Evolutionary conservation across 2,888 invertebrate species (phyloP).

Genomic region (Phaedon cochleariae): DNA sequence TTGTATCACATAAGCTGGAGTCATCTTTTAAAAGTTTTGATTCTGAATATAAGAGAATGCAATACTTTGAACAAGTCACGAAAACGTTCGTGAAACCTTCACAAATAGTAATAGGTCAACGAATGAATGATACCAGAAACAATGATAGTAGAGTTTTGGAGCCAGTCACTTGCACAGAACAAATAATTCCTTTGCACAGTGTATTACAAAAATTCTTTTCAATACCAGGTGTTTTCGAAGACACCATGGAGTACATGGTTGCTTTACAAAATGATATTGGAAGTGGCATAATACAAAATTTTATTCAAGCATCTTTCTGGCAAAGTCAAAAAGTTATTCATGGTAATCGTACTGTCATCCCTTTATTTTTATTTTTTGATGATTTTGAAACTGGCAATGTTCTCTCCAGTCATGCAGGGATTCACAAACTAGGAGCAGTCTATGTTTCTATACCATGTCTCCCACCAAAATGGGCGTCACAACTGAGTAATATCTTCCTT

Average conservation of each 20-base stretch:
- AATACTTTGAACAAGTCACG: conserved; percentile 18
- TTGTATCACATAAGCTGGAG: conserved; percentile 7
- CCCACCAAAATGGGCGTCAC: conserved; percentile 34
- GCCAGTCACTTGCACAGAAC: conserved; percentile 15
- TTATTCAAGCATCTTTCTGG: conserved; percentile 20
- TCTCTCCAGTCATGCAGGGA: conserved; percentile 41
- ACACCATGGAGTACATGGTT: conserved; percentile 16
- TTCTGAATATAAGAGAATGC: conserved; percentile 20
- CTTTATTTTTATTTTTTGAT: conserved; percentile 39
- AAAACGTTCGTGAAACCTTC: conserved; percentile 12
- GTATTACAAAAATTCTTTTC: conserved; percentile 20
- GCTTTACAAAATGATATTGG: conserved; percentile 7
- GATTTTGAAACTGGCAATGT: conserved; percentile 47
- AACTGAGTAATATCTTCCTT: conserved; percentile 40
- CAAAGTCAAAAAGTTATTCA: conserved; percentile 11
- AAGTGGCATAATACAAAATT: conserved; percentile 15
- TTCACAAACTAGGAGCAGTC: conserved; percentile 43
- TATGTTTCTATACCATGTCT: conserved; percentile 40
- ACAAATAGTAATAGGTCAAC: conserved; percentile 16
- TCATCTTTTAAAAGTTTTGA: conserved; percentile 14
- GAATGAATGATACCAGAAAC: conserved; percentile 12
- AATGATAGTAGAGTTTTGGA: conserved; percentile 9
- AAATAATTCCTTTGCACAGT: conserved; percentile 11
- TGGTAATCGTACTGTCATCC: conserved; percentile 33
- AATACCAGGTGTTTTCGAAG: conserved; percentile 16